phyloP scores from a whole-genome alignment of 1,140 invertebrate genomes.

The Cydia splendana region DNA sequence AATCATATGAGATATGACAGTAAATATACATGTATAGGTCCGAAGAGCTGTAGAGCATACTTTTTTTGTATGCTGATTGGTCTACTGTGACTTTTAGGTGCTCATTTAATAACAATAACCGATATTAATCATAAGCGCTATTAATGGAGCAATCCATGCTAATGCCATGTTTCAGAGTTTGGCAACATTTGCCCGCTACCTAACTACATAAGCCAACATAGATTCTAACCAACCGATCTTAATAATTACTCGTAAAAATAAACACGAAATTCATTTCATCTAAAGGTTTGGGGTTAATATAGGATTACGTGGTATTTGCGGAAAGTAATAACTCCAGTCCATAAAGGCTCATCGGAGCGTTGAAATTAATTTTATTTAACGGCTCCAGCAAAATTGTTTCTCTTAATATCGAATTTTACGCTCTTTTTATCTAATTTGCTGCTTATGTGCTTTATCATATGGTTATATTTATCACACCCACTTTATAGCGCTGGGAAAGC shows the following conservation, averaged over 20 bases:
- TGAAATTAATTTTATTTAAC: conserved; percentile 29
- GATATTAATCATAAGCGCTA: too few relatives aligned
- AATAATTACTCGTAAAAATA: conserved; percentile 23
- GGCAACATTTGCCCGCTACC: too few relatives aligned
- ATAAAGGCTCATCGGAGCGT: conserved; percentile 30
- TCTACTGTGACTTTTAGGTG: too few relatives aligned
- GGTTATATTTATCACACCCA: background rate
- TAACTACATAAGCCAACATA: background rate
- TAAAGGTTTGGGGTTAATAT: conserved; percentile 6
- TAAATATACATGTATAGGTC: too few relatives aligned
- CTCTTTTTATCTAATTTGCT: conserved; percentile 29
- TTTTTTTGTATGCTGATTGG: too few relatives aligned
- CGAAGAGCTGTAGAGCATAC: too few relatives aligned
- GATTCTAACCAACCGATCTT: background rate
- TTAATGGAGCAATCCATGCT: too few relatives aligned
- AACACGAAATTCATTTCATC: conserved; percentile 3
- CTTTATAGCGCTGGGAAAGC: background rate
- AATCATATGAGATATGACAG: too few relatives aligned
- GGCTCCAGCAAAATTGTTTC: conserved; percentile 17
- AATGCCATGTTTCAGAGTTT: too few relatives aligned
- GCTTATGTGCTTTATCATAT: background rate
- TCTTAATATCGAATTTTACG: conserved; percentile 22
- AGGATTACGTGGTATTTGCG: conserved; percentile 16
- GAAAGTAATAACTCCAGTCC: conserved; percentile 27
- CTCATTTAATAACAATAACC: too few relatives aligned